A percentile compares a stretch with the other conserved stretches of the same genome.
phyloP scores from a whole-genome alignment of 1,140 invertebrate species.

The Lasioglossum albipes region DNA sequence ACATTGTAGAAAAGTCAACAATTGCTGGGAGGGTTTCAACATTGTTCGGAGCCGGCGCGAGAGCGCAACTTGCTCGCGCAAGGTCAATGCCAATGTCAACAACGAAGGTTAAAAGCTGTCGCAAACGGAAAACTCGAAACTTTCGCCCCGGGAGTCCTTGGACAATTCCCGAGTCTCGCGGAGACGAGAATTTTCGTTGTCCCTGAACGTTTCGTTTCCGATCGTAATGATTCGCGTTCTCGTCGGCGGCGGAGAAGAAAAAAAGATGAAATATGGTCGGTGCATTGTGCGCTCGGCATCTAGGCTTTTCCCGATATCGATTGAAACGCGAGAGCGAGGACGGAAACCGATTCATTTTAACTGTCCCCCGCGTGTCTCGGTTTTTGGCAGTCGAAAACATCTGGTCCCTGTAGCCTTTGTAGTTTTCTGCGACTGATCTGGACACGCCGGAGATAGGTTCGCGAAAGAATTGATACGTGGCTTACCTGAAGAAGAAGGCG shows the following conservation, averaged over 20 bases:
- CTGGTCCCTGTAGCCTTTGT: not conserved
- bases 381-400: slow-evolving; percentile 17
- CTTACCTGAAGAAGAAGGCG: slow-evolving; percentile 14
- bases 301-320: slow-evolving; percentile 17
- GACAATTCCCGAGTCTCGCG: not conserved
- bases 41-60: not conserved
- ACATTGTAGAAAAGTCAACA: not conserved
- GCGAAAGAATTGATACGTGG: slow-evolving; percentile 35
- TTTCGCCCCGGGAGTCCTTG: not conserved
- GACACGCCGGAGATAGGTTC: slow-evolving; percentile 2
- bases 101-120: slow-evolving; percentile 28
- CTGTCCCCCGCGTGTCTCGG: not conserved
- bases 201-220: no score
- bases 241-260: no score
- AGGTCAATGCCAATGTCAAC: slow-evolving; percentile 50
- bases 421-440: slow-evolving; percentile 5
- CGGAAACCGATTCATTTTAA: slow-evolving; percentile 12
- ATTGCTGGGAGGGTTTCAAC: not conserved
- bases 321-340: slow-evolving; percentile 2
- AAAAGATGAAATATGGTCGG: not conserved
- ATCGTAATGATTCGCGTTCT: not conserved
- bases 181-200: no score
- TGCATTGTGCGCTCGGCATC: not conserved
- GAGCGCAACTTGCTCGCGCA: slow-evolving; percentile 24
- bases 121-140: slow-evolving; percentile 11